These are phyloP conservation scores for Uria aalge DNA, from an alignment of 2,113 vertebrate genomes.

Conservation along the genomic window DNA sequence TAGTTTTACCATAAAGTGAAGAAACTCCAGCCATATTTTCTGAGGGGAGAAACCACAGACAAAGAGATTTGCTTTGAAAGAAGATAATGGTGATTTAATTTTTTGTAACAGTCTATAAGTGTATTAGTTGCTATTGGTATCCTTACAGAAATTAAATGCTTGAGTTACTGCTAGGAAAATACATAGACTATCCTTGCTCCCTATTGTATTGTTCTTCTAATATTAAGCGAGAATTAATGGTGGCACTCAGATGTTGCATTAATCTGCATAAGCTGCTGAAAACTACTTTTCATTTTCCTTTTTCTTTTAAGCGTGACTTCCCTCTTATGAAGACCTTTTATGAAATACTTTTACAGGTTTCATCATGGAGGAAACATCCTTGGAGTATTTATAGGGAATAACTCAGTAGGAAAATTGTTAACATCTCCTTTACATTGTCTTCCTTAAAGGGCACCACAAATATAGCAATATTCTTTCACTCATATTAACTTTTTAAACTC, in stretches of 20 bases:
- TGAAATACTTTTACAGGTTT: not conserved
- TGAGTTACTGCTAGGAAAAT: not conserved
- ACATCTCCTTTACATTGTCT: not conserved
- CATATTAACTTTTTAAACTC: not conserved
- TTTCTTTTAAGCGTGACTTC: not conserved
- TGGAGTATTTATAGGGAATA: not conserved
- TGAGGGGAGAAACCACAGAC: not conserved
- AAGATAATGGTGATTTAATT: not conserved
- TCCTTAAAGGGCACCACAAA: not conserved
- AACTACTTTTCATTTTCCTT: not conserved
- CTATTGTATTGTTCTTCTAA: not conserved
- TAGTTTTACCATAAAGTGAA: not conserved
- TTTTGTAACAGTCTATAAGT: not conserved
- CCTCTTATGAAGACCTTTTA: not conserved
- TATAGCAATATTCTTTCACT: not conserved
- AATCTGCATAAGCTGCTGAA: not conserved
- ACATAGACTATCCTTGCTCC: not conserved
- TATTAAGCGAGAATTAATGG: not conserved
- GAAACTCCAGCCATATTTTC: not conserved
- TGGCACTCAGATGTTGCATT: not conserved
- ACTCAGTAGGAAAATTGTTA: slow-evolving; percentile 5
- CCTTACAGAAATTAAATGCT: not conserved
- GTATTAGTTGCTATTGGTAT: not conserved
- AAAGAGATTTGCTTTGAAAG: not conserved
- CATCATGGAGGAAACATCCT: not conserved